phyloP scores from a whole-genome alignment of 2,888 invertebrate genomes.

The Megamerina dolium region DNA sequence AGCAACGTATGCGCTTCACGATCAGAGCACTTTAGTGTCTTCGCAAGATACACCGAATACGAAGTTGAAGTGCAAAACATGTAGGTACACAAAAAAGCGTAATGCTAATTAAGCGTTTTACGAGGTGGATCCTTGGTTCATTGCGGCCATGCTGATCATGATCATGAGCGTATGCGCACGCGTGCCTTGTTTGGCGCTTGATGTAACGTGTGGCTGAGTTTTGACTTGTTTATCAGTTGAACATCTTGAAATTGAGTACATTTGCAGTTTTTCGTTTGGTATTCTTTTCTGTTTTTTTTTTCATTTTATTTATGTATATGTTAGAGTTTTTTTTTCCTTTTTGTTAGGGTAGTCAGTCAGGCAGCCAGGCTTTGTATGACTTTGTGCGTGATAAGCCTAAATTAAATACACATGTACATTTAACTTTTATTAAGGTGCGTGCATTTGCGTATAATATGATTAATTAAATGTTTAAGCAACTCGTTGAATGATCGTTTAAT shows the following conservation, averaged over 20 bases:
- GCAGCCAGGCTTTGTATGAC: slow-evolving; percentile 11
- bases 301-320: not conserved
- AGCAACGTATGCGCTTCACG: no score
- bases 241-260: slow-evolving; percentile 25
- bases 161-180: slow-evolving; percentile 7
- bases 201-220: slow-evolving; percentile 44
- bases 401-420: slow-evolving; percentile 6
- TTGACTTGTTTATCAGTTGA: slow-evolving; percentile 38
- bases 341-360: no score
- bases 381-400: slow-evolving; percentile 7
- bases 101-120: slow-evolving; percentile 20
- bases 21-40: no score
- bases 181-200: slow-evolving; percentile 37
- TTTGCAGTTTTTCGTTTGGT: no score
- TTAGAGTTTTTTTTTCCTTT: slow-evolving; percentile 1
- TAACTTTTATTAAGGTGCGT: slow-evolving; percentile 3
- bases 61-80: no score
- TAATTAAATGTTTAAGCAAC: slow-evolving; percentile 31
- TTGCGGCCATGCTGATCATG: no score
- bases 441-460: slow-evolving; percentile 24
- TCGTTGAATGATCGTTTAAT: slow-evolving; percentile 45
- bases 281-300: no score
- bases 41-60: no score
- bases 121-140: no score
- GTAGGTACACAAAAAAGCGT: no score